These are phyloP conservation scores for Sisor rabdophorus DNA, from an alignment of 2,113 vertebrate species.

Conservation along the genomic window DNA sequence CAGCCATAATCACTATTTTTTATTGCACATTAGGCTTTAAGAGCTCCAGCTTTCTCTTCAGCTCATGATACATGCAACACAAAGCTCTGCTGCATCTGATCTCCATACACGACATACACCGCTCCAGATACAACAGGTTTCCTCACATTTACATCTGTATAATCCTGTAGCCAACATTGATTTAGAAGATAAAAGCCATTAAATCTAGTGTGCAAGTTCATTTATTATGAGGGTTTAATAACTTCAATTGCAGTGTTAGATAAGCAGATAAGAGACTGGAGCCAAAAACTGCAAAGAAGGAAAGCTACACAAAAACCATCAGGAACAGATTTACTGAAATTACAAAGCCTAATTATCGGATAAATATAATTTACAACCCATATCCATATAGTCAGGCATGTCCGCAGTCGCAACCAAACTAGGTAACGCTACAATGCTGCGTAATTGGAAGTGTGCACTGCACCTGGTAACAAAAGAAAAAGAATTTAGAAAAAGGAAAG, in stretches of 20 bases:
- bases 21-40: slow-evolving; percentile 33
- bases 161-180: neutral
- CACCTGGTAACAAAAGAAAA: too few species aligned
- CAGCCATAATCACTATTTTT: slow-evolving; percentile 37
- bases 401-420: too few species aligned
- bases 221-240: neutral
- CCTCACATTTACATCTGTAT: slow-evolving; percentile 2
- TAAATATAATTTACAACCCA: too few species aligned
- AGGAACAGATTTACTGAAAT: neutral
- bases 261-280: neutral
- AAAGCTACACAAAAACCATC: neutral
- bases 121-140: slow-evolving; percentile 1
- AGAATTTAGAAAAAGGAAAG: too few species aligned
- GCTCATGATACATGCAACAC: slow-evolving; percentile 9
- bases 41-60: neutral
- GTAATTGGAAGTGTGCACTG: too few species aligned
- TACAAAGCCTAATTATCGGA: neutral
- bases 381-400: too few species aligned
- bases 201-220: neutral
- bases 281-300: neutral
- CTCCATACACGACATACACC: neutral
- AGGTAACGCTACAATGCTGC: too few species aligned
- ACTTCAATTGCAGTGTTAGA: neutral
- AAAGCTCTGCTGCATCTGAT: neutral
- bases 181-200: neutral